Percentiles rank a stretch among this genome's conserved stretches.
phyloP scores from a whole-genome alignment of 1,140 invertebrate species.

The Hypothenemus hampei region DNA sequence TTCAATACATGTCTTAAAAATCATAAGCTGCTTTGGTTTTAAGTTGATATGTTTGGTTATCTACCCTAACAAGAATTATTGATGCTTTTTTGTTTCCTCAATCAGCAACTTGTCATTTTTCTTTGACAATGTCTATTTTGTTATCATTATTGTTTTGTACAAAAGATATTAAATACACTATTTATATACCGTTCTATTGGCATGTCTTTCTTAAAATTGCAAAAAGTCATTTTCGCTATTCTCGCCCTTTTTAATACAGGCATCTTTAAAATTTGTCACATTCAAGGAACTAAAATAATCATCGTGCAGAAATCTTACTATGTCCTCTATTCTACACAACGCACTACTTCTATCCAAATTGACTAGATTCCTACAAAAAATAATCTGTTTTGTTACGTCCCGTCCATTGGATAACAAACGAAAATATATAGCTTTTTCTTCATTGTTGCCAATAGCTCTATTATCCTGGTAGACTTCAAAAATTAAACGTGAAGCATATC shows the following conservation, averaged over 20 bases:
- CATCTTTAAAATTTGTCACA: conserved; percentile 79
- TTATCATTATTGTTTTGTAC: no score
- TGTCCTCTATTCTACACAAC: conserved; percentile 78
- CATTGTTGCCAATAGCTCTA: conserved; percentile 40
- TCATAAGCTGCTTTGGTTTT: no score
- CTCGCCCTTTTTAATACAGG: conserved; percentile 49
- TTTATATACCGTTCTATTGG: no score
- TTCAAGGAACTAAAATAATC: conserved; percentile 77
- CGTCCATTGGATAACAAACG: conserved; percentile 80
- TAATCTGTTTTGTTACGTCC: conserved; percentile 75
- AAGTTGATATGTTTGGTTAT: no score
- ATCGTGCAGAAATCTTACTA: conserved; percentile 77
- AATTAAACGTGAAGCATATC: conserved; percentile 79
- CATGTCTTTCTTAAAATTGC: no score
- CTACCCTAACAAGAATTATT: no score
- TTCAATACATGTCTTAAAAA: no score
- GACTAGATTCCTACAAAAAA: conserved; percentile 68
- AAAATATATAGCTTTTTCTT: conserved; percentile 69
- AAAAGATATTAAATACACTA: no score
- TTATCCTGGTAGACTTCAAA: conserved; percentile 70
- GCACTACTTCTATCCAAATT: conserved; percentile 53
- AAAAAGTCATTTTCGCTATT: no score
- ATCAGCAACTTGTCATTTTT: no score
- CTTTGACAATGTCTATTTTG: no score
- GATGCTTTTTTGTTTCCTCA: no score